A percentile compares a stretch with the other conserved stretches of the same genome.
These are phyloP conservation scores for Calliphora vicina DNA, from an alignment of 1,140 invertebrate species.

Conservation along the genomic window DNA sequence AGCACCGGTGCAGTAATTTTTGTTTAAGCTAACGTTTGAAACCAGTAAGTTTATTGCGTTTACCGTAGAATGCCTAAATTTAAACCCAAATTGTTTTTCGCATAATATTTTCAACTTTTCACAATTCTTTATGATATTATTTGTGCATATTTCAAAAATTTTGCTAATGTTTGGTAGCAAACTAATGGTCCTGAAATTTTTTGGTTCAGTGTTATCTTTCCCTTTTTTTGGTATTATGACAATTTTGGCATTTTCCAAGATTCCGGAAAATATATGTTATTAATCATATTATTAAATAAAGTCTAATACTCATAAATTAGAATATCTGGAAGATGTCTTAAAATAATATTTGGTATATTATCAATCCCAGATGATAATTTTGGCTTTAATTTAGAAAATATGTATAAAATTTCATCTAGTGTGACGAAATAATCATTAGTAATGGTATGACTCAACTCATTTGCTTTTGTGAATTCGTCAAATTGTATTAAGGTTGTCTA, in stretches of 20 bases:
- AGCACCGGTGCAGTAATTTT: constrained; percentile 7
- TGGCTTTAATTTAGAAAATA: no score
- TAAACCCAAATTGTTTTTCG: not conserved
- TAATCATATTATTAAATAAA: not conserved
- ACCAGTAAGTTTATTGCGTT: not conserved
- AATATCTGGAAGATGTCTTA: not conserved
- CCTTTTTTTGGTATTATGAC: not conserved
- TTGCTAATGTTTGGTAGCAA: not conserved
- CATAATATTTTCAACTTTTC: not conserved
- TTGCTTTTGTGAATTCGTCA: no score
- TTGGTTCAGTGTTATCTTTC: not conserved
- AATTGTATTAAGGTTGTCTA: no score
- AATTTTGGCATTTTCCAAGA: not conserved
- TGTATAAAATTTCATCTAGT: no score
- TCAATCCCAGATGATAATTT: no score
- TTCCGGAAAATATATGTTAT: not conserved
- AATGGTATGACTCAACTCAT: no score
- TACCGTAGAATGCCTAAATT: not conserved
- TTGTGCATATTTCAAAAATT: not conserved
- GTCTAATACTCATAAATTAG: not conserved
- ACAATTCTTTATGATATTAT: not conserved
- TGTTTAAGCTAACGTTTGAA: constrained; percentile 14
- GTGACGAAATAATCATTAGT: no score
- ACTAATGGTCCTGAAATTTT: not conserved
- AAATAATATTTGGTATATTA: no score